phyloP scores from a whole-genome alignment of 1,140 invertebrate species.

The Diorhabda sublineata region DNA sequence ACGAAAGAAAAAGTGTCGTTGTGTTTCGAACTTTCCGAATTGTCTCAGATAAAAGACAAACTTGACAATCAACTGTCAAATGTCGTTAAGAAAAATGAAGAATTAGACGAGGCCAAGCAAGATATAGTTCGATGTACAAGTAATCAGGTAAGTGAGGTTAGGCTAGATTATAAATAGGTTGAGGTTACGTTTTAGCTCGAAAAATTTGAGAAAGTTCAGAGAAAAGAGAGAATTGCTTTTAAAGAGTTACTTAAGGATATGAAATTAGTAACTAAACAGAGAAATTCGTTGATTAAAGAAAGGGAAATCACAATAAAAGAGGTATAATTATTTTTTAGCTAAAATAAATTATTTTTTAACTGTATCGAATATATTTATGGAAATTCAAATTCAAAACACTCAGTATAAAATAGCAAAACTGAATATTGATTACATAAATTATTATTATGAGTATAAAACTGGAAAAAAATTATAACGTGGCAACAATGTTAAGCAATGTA shows the following conservation, averaged over 20 bases:
- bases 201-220: constrained; percentile 32
- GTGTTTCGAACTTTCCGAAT: constrained; percentile 39
- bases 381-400: no score
- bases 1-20: constrained; percentile 39
- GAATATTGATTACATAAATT: background rate
- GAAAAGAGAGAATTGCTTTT: constrained; percentile 31
- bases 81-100: constrained; percentile 35
- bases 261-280: constrained; percentile 28
- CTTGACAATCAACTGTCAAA: constrained; percentile 33
- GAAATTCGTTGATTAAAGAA: constrained; percentile 23
- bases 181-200: constrained; percentile 24
- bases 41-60: constrained; percentile 37
- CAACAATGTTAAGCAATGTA: no score
- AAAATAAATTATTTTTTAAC: no score
- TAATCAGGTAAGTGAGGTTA: constrained; percentile 20
- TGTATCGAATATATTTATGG: no score
- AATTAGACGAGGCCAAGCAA: constrained; percentile 34
- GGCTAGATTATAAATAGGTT: background rate
- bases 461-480: no score
- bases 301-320: constrained; percentile 21
- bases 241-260: constrained; percentile 33
- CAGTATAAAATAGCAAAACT: background rate
- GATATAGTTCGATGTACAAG: constrained; percentile 25
- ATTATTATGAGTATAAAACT: background rate
- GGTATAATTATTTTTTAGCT: constrained; percentile 13